phyloP scores from a whole-genome alignment of 2,888 invertebrate genomes.

The Sinelater perroti region DNA sequence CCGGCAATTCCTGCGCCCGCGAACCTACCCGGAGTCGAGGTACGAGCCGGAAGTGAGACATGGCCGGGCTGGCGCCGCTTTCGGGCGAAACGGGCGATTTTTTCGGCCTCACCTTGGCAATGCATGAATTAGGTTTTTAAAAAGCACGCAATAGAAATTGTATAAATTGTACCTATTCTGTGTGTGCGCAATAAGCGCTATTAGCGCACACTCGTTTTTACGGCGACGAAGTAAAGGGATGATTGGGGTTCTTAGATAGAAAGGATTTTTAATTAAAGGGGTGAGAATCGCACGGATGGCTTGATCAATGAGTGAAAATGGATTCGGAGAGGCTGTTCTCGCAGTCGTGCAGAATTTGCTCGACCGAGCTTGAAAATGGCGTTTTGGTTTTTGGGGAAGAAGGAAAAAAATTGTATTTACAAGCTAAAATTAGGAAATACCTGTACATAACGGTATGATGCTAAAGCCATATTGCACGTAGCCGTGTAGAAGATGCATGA shows the following conservation, averaged over 20 bases:
- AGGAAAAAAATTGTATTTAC: constrained; percentile 70
- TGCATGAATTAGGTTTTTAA: constrained; percentile 54
- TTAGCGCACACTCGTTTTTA: constrained; percentile 53
- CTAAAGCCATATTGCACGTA: constrained; percentile 43
- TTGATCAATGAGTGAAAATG: constrained; percentile 52
- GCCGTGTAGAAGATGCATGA: constrained; percentile 22
- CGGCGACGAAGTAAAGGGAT: constrained; percentile 47
- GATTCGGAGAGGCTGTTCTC: constrained; percentile 47
- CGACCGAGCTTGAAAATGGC: constrained; percentile 67
- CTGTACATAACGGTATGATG: constrained; percentile 70
- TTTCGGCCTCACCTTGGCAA: constrained; percentile 42
- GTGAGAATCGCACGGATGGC: constrained; percentile 39
- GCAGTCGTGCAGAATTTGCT: constrained; percentile 71
- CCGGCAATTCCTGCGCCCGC: not conserved
- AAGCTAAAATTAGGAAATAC: constrained; percentile 74
- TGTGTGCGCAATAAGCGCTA: constrained; percentile 57
- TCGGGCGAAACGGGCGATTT: constrained; percentile 23
- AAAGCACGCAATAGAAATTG: constrained; percentile 56
- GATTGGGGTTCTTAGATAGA: constrained; percentile 48
- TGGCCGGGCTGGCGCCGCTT: not conserved
- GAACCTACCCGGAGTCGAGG: not conserved
- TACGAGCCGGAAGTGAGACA: not conserved
- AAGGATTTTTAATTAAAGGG: constrained; percentile 44
- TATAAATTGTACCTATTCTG: constrained; percentile 57
- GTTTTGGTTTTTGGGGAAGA: constrained; percentile 73